Conservation (phyloP, 2,888 invertebrate species). For the Aproaerema taeniolella region DNA sequence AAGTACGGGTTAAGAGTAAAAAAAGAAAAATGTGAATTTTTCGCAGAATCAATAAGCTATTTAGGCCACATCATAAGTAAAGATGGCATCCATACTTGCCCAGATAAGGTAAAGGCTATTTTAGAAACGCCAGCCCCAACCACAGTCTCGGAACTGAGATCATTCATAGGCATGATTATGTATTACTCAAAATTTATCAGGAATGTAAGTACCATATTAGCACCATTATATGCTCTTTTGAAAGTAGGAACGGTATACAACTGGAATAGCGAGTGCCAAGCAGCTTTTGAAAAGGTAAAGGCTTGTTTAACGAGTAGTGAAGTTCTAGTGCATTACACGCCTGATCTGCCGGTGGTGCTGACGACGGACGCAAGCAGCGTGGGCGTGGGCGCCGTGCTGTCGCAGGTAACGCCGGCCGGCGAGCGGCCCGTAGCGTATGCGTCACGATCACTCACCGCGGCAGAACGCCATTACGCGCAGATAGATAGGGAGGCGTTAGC, state of each 20-base stretch:
- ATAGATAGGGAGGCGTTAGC: conserved; percentile 14
- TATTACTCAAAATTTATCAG: conserved; percentile 38
- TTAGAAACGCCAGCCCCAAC: conserved; percentile 7
- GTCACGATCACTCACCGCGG: not conserved
- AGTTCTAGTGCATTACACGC: conserved; percentile 11
- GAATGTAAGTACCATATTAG: conserved; percentile 1
- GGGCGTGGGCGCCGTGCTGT: no score
- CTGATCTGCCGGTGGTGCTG: conserved; percentile 12
- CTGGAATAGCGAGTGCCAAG: not conserved
- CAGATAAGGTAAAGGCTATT: conserved; percentile 15
- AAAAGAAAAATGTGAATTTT: no score
- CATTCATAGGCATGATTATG: conserved; percentile 34
- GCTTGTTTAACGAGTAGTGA: conserved; percentile 1
- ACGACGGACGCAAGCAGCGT: no score
- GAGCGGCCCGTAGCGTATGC: conserved; percentile 8
- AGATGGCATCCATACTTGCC: conserved; percentile 13
- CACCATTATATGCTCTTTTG: conserved; percentile 10
- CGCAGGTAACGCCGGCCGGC: conserved; percentile 12
- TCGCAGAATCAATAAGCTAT: conserved; percentile 6
- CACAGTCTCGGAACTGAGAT: conserved; percentile 13
- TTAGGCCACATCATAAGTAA: conserved; percentile 15
- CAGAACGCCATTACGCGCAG: conserved; percentile 11
- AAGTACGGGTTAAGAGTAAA: conserved; percentile 8
- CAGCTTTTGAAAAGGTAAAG: conserved; percentile 3
- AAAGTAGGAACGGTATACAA: not conserved